phyloP scores from a whole-genome alignment of 2,888 invertebrate species.

The Dascillus cervinus region DNA sequence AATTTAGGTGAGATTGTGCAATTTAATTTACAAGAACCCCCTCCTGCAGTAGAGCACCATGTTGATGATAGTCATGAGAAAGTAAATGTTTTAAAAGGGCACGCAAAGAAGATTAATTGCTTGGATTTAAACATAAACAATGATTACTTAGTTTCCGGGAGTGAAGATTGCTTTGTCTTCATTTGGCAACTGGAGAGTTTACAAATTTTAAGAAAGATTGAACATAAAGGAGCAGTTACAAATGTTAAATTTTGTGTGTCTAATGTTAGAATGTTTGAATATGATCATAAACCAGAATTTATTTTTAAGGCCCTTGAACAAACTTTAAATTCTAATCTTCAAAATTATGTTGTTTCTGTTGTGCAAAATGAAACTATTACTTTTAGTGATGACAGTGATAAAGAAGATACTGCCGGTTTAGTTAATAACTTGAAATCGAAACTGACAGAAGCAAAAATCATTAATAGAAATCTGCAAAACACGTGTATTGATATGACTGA shows the following conservation, averaged over 20 bases:
- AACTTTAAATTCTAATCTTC: no score
- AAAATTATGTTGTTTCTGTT: no score
- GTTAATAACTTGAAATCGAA: no score
- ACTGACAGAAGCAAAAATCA: no score
- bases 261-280: no score
- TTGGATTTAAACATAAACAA: constrained; percentile 67
- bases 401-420: no score
- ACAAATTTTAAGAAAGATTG: constrained; percentile 62
- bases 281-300: no score
- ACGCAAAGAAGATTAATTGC: constrained; percentile 61
- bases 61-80: constrained; percentile 46
- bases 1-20: constrained; percentile 62
- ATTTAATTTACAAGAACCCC: constrained; percentile 59
- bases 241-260: constrained; percentile 66
- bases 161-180: constrained; percentile 63
- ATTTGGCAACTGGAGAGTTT: constrained; percentile 76
- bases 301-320: no score
- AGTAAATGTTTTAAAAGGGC: constrained; percentile 52
- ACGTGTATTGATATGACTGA: no score
- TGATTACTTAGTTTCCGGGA: constrained; percentile 65
- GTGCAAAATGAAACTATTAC: no score
- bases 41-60: constrained; percentile 59
- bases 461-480: no score
- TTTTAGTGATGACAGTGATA: no score
- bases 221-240: constrained; percentile 67